phyloP scores from a whole-genome alignment of 2,888 invertebrate genomes.

The Scaptomyza cyrtandrae region DNA sequence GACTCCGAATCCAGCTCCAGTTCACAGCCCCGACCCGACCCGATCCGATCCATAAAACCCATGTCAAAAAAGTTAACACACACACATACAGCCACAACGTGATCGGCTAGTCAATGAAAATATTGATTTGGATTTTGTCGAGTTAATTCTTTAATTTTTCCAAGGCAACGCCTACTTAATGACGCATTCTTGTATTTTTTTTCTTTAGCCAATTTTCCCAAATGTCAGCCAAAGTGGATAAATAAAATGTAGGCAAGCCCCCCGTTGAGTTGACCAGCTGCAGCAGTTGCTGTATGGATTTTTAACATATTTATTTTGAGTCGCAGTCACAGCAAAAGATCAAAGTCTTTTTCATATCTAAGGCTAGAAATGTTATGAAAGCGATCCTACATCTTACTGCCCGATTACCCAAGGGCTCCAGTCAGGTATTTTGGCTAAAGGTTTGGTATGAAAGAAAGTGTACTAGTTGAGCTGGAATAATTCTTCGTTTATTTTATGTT shows the following conservation, averaged over 20 bases:
- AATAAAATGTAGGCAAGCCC: constrained; percentile 45
- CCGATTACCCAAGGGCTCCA: background rate
- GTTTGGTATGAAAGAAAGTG: background rate
- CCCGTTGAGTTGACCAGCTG: constrained; percentile 49
- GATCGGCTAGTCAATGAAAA: constrained; percentile 70
- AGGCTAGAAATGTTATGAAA: background rate
- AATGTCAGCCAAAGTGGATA: constrained; percentile 56
- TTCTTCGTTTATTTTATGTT: background rate
- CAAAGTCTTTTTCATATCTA: constrained; percentile 6
- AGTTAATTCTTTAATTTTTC: constrained; percentile 25
- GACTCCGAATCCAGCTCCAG: constrained; percentile 3
- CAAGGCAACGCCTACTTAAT: constrained; percentile 58
- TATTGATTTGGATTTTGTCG: constrained; percentile 51
- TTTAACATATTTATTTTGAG: constrained; percentile 53
- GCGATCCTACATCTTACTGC: constrained; percentile 9
- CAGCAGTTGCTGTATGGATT: constrained; percentile 8
- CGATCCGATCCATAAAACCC: constrained; percentile 66
- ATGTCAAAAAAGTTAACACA: constrained; percentile 73
- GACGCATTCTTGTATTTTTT: constrained; percentile 3
- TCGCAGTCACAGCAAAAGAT: constrained; percentile 43
- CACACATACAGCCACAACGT: constrained; percentile 44
- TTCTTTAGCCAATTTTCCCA: constrained; percentile 43
- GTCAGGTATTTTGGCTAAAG: background rate
- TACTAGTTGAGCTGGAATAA: background rate
- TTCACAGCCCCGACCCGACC: constrained; percentile 1